phyloP scores from a whole-genome alignment of 2,113 vertebrate species.

The Pelecanus crispus region DNA sequence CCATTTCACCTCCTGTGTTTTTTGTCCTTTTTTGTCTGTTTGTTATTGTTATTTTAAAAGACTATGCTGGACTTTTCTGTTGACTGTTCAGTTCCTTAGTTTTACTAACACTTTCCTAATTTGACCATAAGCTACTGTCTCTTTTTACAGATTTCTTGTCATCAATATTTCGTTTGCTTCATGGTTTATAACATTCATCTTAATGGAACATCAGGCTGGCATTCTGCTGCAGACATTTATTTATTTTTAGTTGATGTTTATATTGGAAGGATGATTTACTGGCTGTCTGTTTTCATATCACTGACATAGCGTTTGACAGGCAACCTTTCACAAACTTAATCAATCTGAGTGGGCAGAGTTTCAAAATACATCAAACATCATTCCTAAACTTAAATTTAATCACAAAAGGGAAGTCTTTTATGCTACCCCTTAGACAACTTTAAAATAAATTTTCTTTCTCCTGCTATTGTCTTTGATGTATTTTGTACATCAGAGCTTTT shows the following conservation, averaged over 20 bases:
- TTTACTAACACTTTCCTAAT: slow-evolving; percentile 8
- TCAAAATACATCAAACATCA: slow-evolving; percentile 15
- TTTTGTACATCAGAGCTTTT: neutral
- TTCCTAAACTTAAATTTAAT: slow-evolving; percentile 1
- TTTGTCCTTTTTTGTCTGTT: neutral
- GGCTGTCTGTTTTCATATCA: slow-evolving; percentile 32
- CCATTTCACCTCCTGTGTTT: neutral
- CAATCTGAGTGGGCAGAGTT: neutral
- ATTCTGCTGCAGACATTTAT: slow-evolving; percentile 38
- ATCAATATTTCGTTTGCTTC: slow-evolving; percentile 35
- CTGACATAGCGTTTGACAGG: neutral
- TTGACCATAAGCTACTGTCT: neutral
- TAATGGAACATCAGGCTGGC: slow-evolving; percentile 31
- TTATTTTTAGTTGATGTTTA: slow-evolving; percentile 40
- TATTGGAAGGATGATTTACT: slow-evolving; percentile 32
- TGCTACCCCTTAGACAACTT: neutral
- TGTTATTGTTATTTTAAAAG: neutral
- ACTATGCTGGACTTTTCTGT: neutral
- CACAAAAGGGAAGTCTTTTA: neutral
- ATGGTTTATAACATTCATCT: neutral
- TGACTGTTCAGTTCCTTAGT: neutral
- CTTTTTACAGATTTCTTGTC: slow-evolving; percentile 27
- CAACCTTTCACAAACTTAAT: slow-evolving; percentile 32
- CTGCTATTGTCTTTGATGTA: neutral
- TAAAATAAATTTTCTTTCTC: neutral